Conservation (phyloP, 2,113 vertebrate species). For the Sapayoa aenigma region DNA sequence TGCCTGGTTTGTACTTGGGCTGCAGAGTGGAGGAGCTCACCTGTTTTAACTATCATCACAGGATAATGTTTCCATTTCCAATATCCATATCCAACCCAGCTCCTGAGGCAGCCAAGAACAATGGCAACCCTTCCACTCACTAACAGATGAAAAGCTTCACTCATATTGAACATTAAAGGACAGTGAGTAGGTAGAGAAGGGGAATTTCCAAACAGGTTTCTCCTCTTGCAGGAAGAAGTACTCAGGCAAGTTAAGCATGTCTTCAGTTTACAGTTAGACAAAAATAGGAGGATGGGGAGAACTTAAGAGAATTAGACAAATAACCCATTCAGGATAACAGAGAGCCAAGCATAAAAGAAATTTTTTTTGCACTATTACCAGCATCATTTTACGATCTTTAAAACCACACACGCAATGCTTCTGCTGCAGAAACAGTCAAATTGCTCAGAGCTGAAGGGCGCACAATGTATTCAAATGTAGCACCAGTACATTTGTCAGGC, state of each 20-base stretch:
- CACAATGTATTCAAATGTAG: background rate
- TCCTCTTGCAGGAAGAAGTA: constrained; percentile 2
- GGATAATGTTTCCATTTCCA: background rate
- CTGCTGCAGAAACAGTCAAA: background rate
- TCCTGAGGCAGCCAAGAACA: background rate
- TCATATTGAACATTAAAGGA: background rate
- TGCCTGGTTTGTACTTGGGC: background rate
- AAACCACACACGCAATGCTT: background rate
- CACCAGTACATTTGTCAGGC: background rate
- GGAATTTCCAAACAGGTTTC: constrained; percentile 5
- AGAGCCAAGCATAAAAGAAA: background rate
- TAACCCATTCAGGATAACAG: constrained; percentile 14
- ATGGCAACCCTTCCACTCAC: background rate
- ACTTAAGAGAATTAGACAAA: background rate
- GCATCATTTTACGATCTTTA: constrained; percentile 1
- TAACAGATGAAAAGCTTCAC: background rate
- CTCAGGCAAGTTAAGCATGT: constrained; percentile 21
- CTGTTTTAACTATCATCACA: background rate
- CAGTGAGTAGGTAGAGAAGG: background rate
- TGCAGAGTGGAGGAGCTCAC: background rate
- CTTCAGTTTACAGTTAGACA: constrained; percentile 22
- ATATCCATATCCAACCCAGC: background rate
- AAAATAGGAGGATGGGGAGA: constrained; percentile 14
- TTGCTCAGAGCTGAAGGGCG: background rate
- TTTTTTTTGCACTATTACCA: background rate